Conservation (phyloP, 2,113 vertebrate genomes). For the Cercocebus atys region DNA sequence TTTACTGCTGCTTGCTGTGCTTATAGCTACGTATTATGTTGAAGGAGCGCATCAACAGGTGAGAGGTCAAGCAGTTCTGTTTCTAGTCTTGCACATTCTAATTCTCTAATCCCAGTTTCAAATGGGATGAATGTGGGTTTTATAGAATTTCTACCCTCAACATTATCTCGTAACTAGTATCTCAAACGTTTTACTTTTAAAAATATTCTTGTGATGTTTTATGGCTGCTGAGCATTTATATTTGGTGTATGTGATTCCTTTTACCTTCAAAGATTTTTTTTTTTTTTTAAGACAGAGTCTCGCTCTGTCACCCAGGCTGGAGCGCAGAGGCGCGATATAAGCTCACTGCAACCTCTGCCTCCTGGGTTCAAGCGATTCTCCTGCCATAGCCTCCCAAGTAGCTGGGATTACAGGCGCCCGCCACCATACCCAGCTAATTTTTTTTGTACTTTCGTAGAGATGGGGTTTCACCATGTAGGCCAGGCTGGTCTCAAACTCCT, state of each 20-base stretch:
- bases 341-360: too few species aligned
- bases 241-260: neutral
- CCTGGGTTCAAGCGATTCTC: too few species aligned
- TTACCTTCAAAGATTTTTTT: neutral
- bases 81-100: neutral
- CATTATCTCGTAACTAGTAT: neutral
- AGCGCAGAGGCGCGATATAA: too few species aligned
- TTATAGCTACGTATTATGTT: conserved; percentile 91
- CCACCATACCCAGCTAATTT: too few species aligned
- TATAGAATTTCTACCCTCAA: neutral
- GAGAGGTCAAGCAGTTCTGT: conserved; percentile 59
- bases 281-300: too few species aligned
- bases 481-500: too few species aligned
- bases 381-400: too few species aligned
- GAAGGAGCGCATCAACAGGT: conserved; percentile 97
- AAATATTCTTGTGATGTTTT: conserved; percentile 17
- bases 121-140: neutral
- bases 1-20: conserved; percentile 88
- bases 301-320: too few species aligned
- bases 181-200: conserved; percentile 27
- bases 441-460: too few species aligned
- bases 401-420: too few species aligned
- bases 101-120: neutral
- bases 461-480: too few species aligned
- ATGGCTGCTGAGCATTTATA: neutral